Evolutionary conservation across 2,888 invertebrate genomes (phyloP).

Genomic region (Esperia sulphurella): DNA sequence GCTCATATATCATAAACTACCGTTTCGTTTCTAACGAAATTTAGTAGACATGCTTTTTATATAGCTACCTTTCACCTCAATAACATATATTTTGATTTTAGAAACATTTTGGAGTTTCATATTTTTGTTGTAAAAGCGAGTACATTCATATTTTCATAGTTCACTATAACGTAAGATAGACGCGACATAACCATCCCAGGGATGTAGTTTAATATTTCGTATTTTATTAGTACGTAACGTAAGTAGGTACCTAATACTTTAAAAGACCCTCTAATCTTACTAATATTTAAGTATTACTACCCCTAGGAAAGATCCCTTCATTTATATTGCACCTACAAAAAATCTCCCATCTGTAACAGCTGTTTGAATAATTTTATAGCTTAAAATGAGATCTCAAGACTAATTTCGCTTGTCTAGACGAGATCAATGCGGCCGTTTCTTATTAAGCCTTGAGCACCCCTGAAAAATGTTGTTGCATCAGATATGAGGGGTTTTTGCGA

Average conservation of each 20-base stretch:
- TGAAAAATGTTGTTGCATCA: neutral
- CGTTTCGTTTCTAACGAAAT: no score
- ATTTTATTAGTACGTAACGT: no score
- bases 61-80: no score
- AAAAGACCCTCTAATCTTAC: neutral
- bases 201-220: no score
- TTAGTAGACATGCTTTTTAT: no score
- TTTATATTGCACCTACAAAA: conserved; percentile 8
- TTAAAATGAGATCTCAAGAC: conserved; percentile 29
- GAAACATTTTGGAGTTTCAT: no score
- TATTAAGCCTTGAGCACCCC: neutral
- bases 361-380: conserved; percentile 26
- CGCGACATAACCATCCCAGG: no score
- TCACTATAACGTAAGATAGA: no score
- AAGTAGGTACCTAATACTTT: neutral
- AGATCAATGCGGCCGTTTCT: conserved; percentile 15
- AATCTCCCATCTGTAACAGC: conserved; percentile 22
- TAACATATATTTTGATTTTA: no score
- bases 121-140: no score
- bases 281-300: neutral
- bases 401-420: conserved; percentile 31
- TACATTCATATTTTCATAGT: no score
- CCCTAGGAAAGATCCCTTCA: neutral
- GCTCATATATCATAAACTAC: no score
- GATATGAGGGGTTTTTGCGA: neutral